Base-by-base conservation (phyloP, 2,888 invertebrate genomes). In the Chouioia cunea region DNA sequence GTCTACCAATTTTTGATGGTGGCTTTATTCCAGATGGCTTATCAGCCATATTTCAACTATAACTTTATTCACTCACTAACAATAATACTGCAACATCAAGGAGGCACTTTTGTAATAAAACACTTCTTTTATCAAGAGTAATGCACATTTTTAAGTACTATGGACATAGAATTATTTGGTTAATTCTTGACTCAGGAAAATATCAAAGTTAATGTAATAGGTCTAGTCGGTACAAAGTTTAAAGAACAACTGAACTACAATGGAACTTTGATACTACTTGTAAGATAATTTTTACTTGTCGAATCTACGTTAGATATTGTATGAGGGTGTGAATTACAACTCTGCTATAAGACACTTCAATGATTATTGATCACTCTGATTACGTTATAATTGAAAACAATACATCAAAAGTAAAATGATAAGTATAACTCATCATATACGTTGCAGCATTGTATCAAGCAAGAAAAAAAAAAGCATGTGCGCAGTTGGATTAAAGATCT, bases 1-100 rank as follows among this genome's bases (percentile, higher is more conserved):
- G 88, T 76, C 92, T 86, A 70, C 91, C 91, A 80, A 92, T 92
- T 86, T 91, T 91, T 54, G 89, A 88, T 4, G 91, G 91, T 62
- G 87, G 90, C 78, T 89, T 89, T 75, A 92, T 83, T 68, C 91
- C 90, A 18, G 91, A 90, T 71, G 90, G 89, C 80, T 90, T 73
- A 20, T 73, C 73, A 53, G 69, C 57, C 73, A 73, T 73, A 65
- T 14, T 72, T 58, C 10, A 66, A 70, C 52, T 66, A 36, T 50
- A 48, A 36, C 1, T 36, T 56, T 50, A 48, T 59, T 27, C 50
- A 70, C 53, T 48, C 69, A 63, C 69, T 69, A 27, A 56, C 48
- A 67, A 66, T 52, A 64, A 22, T 15, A 65, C 57, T 66, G 53
- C 47, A 63, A 72, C 47, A 65, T 46, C 15, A 60, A 70, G 44